Evolutionary conservation across 2,888 invertebrate species (phyloP).

Genomic region (Lingula anatina): DNA sequence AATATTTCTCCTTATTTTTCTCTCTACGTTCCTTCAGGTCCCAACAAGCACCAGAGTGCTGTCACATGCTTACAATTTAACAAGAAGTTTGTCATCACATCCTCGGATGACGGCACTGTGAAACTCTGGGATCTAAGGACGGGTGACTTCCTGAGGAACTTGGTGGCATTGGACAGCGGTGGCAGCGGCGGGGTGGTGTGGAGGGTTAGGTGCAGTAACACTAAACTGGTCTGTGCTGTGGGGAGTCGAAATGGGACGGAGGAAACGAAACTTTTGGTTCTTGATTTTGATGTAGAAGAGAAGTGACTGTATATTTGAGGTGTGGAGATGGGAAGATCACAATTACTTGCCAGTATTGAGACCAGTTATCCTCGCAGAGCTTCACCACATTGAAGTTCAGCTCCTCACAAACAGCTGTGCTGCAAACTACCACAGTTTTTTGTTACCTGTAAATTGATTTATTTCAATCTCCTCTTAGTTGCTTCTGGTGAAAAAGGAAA

Average conservation of each 20-base stretch:
- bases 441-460: no score
- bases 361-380: no score
- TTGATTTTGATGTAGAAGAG: slow-evolving; percentile 83
- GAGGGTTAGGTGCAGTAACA: slow-evolving; percentile 91
- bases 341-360: no score
- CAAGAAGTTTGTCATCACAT: slow-evolving; percentile 96
- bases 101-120: slow-evolving; percentile 98
- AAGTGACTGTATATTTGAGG: no score
- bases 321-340: no score
- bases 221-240: slow-evolving; percentile 96
- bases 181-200: slow-evolving; percentile 98
- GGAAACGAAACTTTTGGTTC: slow-evolving; percentile 94
- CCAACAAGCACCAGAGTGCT: slow-evolving; percentile 95
- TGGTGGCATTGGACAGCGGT: slow-evolving; percentile 88
- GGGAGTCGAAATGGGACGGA: slow-evolving; percentile 98
- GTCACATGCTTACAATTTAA: slow-evolving; percentile 94
- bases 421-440: no score
- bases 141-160: slow-evolving; percentile 87
- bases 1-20: no score
- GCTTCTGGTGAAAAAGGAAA: no score
- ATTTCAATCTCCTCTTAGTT: no score
- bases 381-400: no score
- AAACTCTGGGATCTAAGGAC: slow-evolving; percentile 98
- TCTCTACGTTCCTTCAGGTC: no score
- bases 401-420: no score